Evolutionary conservation across 2,113 vertebrate genomes (phyloP).

Genomic region (Symphodus melops): DNA sequence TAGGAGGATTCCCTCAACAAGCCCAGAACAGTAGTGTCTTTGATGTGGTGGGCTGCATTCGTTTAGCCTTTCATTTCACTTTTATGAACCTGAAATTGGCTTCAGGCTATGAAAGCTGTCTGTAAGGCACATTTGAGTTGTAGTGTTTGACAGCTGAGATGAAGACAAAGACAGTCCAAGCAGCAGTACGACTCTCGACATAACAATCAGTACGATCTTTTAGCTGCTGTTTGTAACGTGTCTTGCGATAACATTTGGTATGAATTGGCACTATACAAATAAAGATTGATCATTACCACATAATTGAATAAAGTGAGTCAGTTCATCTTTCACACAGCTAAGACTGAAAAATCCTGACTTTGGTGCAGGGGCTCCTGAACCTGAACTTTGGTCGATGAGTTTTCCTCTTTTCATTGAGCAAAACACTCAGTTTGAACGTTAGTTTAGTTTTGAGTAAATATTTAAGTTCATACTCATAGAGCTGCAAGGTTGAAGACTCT

Average conservation of each 20-base stretch:
- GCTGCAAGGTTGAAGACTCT: too few species aligned
- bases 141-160: constrained; percentile 9
- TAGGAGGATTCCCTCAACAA: constrained; percentile 19
- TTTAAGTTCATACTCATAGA: too few species aligned
- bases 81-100: constrained; percentile 26
- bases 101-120: constrained; percentile 26
- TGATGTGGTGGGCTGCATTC: constrained; percentile 21
- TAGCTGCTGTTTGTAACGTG: too few species aligned
- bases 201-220: too few species aligned
- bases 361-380: not conserved
- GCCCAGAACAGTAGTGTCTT: constrained; percentile 9
- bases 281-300: too few species aligned
- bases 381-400: not conserved
- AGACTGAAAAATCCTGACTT: not conserved
- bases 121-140: constrained; percentile 11
- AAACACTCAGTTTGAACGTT: not conserved
- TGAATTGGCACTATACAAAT: too few species aligned
- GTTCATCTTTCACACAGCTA: not conserved
- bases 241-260: too few species aligned
- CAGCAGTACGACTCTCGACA: not conserved
- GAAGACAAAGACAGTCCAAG: not conserved
- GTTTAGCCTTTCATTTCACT: constrained; percentile 38
- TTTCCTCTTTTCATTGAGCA: not conserved
- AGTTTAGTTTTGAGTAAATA: not conserved
- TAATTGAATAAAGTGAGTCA: too few species aligned